Evolutionary conservation across 2,888 invertebrate genomes (phyloP).

Genomic region (Magallana nippona): DNA sequence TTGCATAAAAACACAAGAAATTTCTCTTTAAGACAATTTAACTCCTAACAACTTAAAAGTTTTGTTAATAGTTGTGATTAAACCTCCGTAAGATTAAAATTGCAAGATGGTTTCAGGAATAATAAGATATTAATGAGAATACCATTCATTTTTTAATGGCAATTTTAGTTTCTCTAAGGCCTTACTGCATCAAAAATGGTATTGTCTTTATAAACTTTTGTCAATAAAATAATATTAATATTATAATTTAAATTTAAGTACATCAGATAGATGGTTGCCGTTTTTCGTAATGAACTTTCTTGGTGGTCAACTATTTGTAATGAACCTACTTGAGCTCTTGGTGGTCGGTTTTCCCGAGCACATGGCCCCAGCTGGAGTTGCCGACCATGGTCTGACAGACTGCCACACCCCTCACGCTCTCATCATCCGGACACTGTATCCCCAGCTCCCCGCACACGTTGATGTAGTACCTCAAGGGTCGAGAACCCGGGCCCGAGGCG

Average conservation of each 20-base stretch:
- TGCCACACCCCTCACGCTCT: conserved; percentile 45
- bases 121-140: too few relatives aligned
- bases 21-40: too few relatives aligned
- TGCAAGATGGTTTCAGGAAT: too few relatives aligned
- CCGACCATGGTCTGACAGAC: conserved; percentile 63
- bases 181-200: too few relatives aligned
- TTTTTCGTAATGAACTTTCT: background rate
- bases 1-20: too few relatives aligned
- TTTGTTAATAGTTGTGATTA: too few relatives aligned
- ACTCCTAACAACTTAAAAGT: too few relatives aligned
- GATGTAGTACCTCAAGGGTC: conserved; percentile 65
- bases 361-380: conserved; percentile 51
- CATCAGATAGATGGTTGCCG: background rate
- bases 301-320: background rate
- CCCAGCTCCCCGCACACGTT: conserved; percentile 71
- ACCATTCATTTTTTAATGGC: too few relatives aligned
- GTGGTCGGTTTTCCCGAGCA: conserved; percentile 58
- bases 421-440: conserved; percentile 59
- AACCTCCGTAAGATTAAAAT: too few relatives aligned
- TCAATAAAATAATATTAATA: too few relatives aligned
- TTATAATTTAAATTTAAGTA: background rate
- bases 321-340: conserved; percentile 60
- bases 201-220: too few relatives aligned
- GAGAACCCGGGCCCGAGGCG: background rate
- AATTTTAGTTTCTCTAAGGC: too few relatives aligned